phyloP scores from a whole-genome alignment of 2,797 vertebrate genomes.

The Coracias cyanogaster region DNA sequence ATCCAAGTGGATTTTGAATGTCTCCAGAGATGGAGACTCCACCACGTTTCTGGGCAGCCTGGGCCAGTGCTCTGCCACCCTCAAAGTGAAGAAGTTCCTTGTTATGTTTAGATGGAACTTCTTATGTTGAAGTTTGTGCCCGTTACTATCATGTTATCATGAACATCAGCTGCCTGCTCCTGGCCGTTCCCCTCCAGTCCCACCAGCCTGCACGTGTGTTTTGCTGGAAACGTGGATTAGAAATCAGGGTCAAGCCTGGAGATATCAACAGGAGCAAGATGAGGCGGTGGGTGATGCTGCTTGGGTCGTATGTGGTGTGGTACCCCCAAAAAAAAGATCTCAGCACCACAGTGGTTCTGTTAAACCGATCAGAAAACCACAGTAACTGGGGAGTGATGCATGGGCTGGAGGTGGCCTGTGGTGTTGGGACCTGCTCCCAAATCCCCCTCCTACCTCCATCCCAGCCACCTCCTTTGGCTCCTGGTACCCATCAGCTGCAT shows the following conservation, averaged over 20 bases:
- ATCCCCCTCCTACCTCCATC: not conserved
- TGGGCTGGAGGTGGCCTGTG: accelerated
- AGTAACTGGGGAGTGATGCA: not conserved
- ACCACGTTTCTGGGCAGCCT: too few species aligned
- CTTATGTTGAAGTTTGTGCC: too few species aligned
- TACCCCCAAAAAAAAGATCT: not conserved
- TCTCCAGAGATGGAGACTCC: too few species aligned
- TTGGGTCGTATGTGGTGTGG: not conserved
- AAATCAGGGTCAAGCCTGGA: not conserved
- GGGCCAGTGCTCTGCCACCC: too few species aligned
- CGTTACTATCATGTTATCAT: too few species aligned
- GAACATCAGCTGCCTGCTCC: not conserved
- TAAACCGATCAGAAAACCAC: not conserved
- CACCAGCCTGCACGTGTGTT: not conserved
- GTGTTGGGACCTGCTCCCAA: not conserved
- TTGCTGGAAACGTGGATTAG: not conserved
- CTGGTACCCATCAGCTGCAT: accelerated
- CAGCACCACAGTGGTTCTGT: accelerated
- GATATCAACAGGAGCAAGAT: not conserved
- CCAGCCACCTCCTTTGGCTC: not conserved
- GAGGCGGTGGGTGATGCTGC: accelerated
- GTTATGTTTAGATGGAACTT: too few species aligned
- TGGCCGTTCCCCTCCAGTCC: not conserved
- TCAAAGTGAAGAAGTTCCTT: too few species aligned
- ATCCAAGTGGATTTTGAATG: too few species aligned